phyloP scores from a whole-genome alignment of 2,797 vertebrate species.

The Cephalopachus bancanus region DNA sequence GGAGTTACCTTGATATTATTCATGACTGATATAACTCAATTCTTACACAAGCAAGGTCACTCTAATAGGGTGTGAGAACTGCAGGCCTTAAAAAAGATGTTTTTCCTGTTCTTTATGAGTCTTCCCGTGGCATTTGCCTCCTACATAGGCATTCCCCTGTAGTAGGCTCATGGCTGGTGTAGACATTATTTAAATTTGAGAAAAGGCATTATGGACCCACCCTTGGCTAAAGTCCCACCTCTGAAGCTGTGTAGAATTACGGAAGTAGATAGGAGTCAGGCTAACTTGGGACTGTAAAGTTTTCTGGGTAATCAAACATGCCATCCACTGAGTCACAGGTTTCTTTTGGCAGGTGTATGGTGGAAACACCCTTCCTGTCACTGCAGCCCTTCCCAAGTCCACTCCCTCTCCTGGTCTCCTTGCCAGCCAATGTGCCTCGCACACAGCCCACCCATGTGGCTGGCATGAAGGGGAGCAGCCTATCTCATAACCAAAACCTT shows the following conservation, averaged over 20 bases:
- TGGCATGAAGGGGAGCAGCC: background rate
- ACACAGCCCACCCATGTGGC: background rate
- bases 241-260: conserved; percentile 37
- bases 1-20: background rate
- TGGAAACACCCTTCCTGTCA: conserved; percentile 80
- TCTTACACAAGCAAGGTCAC: conserved; percentile 39
- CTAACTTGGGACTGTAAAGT: conserved; percentile 64
- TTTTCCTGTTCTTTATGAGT: conserved; percentile 33
- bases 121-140: background rate
- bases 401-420: conserved; percentile 26
- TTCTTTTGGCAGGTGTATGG: conserved; percentile 73
- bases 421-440: background rate
- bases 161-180: background rate
- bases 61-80: background rate
- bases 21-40: background rate
- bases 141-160: background rate
- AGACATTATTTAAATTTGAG: conserved; percentile 46
- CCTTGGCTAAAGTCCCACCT: conserved; percentile 35
- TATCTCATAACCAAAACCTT: conserved; percentile 13
- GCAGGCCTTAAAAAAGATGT: conserved; percentile 25
- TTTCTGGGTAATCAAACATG: conserved; percentile 66
- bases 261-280: conserved; percentile 69
- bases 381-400: conserved; percentile 27
- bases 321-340: conserved; percentile 74
- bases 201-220: conserved; percentile 25